Evolutionary conservation across 1,140 invertebrate species (phyloP), one percentile per base, ranked within the genome.

Genomic region (Phocides pigmalion): DNA sequence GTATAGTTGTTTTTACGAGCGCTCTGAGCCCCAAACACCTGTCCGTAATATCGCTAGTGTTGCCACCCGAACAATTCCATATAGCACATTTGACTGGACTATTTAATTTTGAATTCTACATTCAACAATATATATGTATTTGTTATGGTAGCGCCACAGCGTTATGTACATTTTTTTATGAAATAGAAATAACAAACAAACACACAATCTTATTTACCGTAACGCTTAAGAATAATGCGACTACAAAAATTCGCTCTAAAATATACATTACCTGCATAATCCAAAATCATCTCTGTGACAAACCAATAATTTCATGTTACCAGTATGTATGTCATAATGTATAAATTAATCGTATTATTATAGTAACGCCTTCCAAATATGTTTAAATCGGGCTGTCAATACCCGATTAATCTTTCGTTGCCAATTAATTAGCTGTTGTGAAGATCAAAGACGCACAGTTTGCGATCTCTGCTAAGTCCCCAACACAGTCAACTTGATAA

Each of bases 1-100:
- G 77, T 81, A 75, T 72, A 79, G 77, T 77, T 78, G 79, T 81
- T 84, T 89, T 87, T 86, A 89, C 84, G 83, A 84, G 79, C 74
- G 39, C 69, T 68, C 67, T 56, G 58, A 62, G 64, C 64, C 42
- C 44, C 42, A 68, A 79, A 75, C 83, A 84, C 80, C 80, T 87
- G 84, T 72, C 58, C 53, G 64, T 69, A 74, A 74, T 74, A 70
- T 74, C 67, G 61, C 50, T 50, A 70, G 46, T 75, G 64, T 63
- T 68, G 66, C 39, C 46, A 46, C 37, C 49, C 62, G 62, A 69
- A 68, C 42, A 44, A 61, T 64, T 68, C 54, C 39, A 64, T 68
- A 20, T 14, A 35, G 9, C 28, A 15, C 28, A 35, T 22, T 39
- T 61, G 16, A 49, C 22, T 47, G 44, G 46, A 61, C 49, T 22